Evolutionary conservation across 92 coral and sea anemone species (phyloP).

Genomic region (Pocillopora meandrina): DNA sequence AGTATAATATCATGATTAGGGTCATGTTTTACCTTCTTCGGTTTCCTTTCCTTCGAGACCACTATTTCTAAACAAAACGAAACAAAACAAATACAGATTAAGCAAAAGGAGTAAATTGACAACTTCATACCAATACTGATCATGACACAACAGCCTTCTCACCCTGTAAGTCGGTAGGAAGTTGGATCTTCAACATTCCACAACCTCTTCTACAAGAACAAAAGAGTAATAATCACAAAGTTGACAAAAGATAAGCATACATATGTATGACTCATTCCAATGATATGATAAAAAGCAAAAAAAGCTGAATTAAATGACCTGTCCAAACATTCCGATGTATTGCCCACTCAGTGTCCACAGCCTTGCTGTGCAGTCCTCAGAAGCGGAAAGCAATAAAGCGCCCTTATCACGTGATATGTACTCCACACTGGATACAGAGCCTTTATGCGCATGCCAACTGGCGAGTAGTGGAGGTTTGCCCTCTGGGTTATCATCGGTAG

Average conservation of each 20-base stretch:
- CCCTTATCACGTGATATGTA: slow-evolving; percentile 58
- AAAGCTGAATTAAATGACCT: slow-evolving; percentile 46
- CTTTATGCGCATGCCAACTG: slow-evolving; percentile 86
- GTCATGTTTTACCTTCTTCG: not conserved
- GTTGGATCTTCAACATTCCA: slow-evolving; percentile 77
- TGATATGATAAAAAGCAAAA: no score
- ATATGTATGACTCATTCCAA: no score
- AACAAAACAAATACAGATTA: not conserved
- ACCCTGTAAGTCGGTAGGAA: slow-evolving; percentile 70
- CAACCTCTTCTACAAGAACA: slow-evolving; percentile 46
- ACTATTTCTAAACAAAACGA: slow-evolving; percentile 12
- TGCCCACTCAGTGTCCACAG: slow-evolving; percentile 87
- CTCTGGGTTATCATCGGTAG: slow-evolving; percentile 64
- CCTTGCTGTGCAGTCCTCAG: slow-evolving; percentile 89
- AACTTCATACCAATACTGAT: no score
- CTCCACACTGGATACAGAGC: slow-evolving; percentile 77
- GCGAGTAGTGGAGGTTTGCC: slow-evolving; percentile 67
- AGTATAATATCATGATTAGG: no score
- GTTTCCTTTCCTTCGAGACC: slow-evolving; percentile 26
- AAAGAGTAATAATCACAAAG: not conserved
- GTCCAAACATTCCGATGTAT: slow-evolving; percentile 92
- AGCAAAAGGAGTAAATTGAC: not conserved
- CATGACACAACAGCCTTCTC: slow-evolving; percentile 1
- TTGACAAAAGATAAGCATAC: not conserved
- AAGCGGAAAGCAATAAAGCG: slow-evolving; percentile 77